These are phyloP conservation scores for Tenthredo scrophulariae DNA, from an alignment of 2,888 invertebrate genomes.

Conservation along the genomic window DNA sequence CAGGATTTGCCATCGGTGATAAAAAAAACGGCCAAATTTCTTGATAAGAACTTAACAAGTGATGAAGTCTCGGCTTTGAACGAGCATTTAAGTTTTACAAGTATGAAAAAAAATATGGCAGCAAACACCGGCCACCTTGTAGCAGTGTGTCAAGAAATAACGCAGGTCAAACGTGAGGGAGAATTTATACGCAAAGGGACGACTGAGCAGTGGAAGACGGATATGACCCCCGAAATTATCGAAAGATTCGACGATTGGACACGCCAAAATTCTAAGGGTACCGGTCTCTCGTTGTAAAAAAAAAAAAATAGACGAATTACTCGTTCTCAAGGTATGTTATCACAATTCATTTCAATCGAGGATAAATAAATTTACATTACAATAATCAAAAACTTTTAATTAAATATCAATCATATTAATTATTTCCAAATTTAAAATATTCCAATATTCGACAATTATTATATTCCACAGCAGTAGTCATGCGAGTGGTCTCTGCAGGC, in stretches of 20 bases:
- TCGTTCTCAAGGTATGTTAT: background rate
- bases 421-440: too few relatives aligned
- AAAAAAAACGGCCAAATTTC: slow-evolving; percentile 75
- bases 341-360: background rate
- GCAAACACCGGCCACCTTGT: slow-evolving; percentile 80
- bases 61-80: slow-evolving; percentile 74
- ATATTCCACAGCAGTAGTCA: too few relatives aligned
- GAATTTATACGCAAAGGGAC: slow-evolving; percentile 79
- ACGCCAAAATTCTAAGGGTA: slow-evolving; percentile 69
- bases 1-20: slow-evolving; percentile 79
- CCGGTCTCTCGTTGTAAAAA: slow-evolving; percentile 61
- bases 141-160: slow-evolving; percentile 71
- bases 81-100: slow-evolving; percentile 79
- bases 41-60: slow-evolving; percentile 72
- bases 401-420: too few relatives aligned
- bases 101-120: slow-evolving; percentile 82
- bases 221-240: slow-evolving; percentile 73
- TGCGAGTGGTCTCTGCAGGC: too few relatives aligned
- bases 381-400: too few relatives aligned
- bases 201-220: slow-evolving; percentile 76
- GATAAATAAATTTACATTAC: background rate
- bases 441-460: too few relatives aligned
- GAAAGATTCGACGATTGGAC: slow-evolving; percentile 79
- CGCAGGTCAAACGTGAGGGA: slow-evolving; percentile 71
- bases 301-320: background rate